Percentiles rank a stretch among this genome's conserved stretches.
Evolutionary conservation across 2,888 invertebrate genomes (phyloP).

Genomic region (Heliothis peltigera): DNA sequence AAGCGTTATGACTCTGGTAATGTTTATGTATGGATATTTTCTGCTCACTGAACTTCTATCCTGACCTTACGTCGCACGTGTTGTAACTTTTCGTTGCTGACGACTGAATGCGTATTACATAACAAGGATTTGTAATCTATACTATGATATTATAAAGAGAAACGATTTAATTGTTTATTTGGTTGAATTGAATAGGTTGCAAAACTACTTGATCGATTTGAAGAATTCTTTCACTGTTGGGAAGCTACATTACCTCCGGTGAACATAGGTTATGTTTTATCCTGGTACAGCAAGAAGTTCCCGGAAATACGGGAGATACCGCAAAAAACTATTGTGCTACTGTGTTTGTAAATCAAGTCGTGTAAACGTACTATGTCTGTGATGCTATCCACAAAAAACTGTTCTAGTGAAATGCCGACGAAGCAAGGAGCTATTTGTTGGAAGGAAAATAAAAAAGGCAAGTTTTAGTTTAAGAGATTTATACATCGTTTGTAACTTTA

Average conservation of each 20-base stretch:
- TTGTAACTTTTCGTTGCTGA: not conserved
- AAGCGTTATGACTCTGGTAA: slow-evolving; percentile 66
- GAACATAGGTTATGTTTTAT: no score
- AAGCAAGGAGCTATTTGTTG: slow-evolving; percentile 35
- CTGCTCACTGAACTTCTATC: slow-evolving; percentile 53
- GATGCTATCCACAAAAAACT: slow-evolving; percentile 2
- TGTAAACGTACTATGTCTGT: no score
- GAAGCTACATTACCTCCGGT: no score
- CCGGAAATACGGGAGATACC: no score
- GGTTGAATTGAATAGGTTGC: no score
- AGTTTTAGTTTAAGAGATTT: slow-evolving; percentile 50
- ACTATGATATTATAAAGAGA: no score
- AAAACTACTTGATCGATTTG: no score
- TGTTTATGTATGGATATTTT: slow-evolving; percentile 74
- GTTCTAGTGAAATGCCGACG: slow-evolving; percentile 30
- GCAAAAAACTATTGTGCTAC: no score
- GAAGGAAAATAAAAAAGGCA: slow-evolving; percentile 52
- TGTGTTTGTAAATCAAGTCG: no score
- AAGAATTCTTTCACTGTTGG: no score
- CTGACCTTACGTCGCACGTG: slow-evolving; percentile 8
- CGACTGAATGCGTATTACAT: not conserved
- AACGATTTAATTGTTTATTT: no score
- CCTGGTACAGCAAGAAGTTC: no score
- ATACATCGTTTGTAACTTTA: slow-evolving; percentile 51
- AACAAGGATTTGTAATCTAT: not conserved